Evolutionary conservation across 2,888 invertebrate genomes (phyloP), one percentile per base, ranked within the genome.

Genomic region (Oxyteleia sp.): DNA sequence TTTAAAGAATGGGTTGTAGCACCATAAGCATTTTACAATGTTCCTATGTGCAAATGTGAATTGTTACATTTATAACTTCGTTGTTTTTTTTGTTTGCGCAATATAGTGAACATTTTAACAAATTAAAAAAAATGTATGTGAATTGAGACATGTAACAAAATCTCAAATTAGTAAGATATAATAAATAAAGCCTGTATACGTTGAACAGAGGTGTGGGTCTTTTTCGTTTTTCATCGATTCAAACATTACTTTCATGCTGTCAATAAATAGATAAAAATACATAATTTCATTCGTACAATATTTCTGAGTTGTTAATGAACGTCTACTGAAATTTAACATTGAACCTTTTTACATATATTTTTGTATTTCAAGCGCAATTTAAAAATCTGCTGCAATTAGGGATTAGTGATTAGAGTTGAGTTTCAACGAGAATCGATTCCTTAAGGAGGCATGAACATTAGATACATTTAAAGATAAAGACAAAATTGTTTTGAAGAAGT

Each of bases 211-310:
- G 63, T 43, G 51, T 74, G 72, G 41, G 51, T 49, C 41, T 63
- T 53, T n/a, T 61, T 11, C 47, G 10, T 59, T 59, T 51, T n/a
- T 72, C 8, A 26, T 53, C 29, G 41, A 47, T 7, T 53, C 51
- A 63, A 74, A 74, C 63, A 47, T 55, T 55, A 74, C 72, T 74
- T 61, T 43, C 72, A 74, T 74, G 72, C 72, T 64, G 63, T 74
- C 74, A 64, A 63, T 74, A 64, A 71, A 45, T 45, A 74, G 11
- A 55, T 64, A 20, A 64, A 72, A 74, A 55, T 43, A 43, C 74
- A n/a, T 64, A 29, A 29, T 47, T 23, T 57, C 64, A 55, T 64
- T 64, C 47, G 13, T 47, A 57, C 49, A 64, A 51, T 51, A 47
- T 64, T 41, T 63, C 18, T 29, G 53, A 53, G 18, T 74, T 41